Evolutionary conservation across 2,113 vertebrate species (phyloP), one percentile per base, ranked within the genome.

Genomic region (Myanophis thanlyinensis): DNA sequence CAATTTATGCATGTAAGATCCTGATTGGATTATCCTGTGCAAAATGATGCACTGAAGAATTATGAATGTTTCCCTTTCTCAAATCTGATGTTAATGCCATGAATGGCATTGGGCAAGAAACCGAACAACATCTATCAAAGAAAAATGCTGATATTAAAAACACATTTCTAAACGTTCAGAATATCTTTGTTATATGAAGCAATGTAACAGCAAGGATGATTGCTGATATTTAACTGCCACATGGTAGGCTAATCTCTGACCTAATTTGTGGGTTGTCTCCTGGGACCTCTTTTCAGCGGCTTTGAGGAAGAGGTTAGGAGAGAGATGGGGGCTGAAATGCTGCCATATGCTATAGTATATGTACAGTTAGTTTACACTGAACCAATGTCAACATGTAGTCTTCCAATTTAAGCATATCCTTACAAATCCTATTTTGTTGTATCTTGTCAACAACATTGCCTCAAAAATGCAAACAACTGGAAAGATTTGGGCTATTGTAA

Each of bases 301-400:
- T 97, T 90, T 94, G 92, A 95, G 93, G 91, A 93, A 93, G 95
- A 46, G 93, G 88, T 91, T 93, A 91, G 92, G 91, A 87, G 88
- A 96, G 54, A 53, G 92, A 97, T 89, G 90, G 94, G 90, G 73
- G 54, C 92, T 96, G 93, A 97, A 96, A 96, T 95, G 94, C 93
- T 95, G 91, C 96, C 97, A 97, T 97, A 97, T 97, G 96, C 52
- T 94, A 1, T 93, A 97, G 95, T 96, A 97, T 97, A 98, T 97
- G 97, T 96, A 96, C 92, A 94, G 52, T 95, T 96, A 94, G 93
- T 91, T 97, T 95, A 96, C 93, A 95, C 93, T 92, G 94, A 97
- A 96, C 96, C 97, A 95, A 92, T 96, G 95, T 92, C 94, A 98
- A 97, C 94, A 96, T 95, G 93, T 95, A 88, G 80, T 67, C 93